Base-by-base conservation (phyloP, 2,113 vertebrate genomes). In the Plestiodon gilberti region DNA sequence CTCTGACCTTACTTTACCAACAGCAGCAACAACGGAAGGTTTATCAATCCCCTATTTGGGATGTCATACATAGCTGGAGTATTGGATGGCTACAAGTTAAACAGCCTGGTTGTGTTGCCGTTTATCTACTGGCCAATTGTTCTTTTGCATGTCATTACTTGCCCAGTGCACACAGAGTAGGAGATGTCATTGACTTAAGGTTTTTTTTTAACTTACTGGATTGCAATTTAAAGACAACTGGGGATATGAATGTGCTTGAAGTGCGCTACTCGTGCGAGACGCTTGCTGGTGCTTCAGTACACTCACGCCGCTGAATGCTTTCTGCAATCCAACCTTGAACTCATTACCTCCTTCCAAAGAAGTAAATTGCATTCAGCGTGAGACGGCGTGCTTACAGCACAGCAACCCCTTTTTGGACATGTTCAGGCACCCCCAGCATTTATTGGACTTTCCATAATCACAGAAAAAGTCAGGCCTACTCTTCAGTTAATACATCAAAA, bases 321-420 rank as follows among this genome's bases (percentile, higher is more conserved):
- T 78, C 69, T 33, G 20, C 15, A 30, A 7, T 61, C 74, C 23
- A 71, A 71, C 52, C 38, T 71, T 78, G 38, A 71, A 59, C 22
- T 61, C 74, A 78, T 83, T 61, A 78, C 74, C 55, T 88, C 81
- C 30, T 82, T 40, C 33, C 20, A 70, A 78, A 78, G 30, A 83
- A 83, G 64, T 28, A 83, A 82, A 87, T 86, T 86, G 23, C 22
- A 74, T 78, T 88, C 81, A 83, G 75, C 75, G 78, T n/a, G 74
- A 38, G 40, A 71, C 35, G 14, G 43, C 61, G 52, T 65, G 48
- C 20, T 65, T 81, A 84, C 15, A 18, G n/a, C 62, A 70, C 13
- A 83, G 81, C n/a, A 52, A 65, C 75, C 17, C 20, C 73, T 83
- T 71, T 83, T 57, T 23, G 23, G 76, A 73, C 75, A 22, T 70